Evolutionary conservation across 2,113 vertebrate species (phyloP).

Genomic region (Alethe castanea): DNA sequence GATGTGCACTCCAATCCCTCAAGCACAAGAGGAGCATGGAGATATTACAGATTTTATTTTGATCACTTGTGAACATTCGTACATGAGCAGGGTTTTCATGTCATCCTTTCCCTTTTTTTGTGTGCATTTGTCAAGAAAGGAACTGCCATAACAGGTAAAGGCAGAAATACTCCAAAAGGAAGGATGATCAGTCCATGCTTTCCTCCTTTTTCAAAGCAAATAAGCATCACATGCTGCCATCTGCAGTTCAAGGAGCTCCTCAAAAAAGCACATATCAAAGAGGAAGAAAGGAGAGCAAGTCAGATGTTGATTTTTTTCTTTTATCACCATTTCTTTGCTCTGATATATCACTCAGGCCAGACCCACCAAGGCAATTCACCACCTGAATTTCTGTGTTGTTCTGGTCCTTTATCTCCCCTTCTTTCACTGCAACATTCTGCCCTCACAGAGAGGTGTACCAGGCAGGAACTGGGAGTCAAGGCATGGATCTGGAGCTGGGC

Average conservation of each 20-base stretch:
- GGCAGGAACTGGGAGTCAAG: not conserved
- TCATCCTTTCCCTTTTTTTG: not conserved
- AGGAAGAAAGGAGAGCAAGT: not conserved
- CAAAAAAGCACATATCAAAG: not conserved
- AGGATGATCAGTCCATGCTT: not conserved
- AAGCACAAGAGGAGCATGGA: not conserved
- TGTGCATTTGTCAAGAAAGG: not conserved
- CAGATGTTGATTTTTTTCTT: not conserved
- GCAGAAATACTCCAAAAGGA: not conserved
- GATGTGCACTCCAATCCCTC: not conserved
- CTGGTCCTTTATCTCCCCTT: not conserved
- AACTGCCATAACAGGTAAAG: not conserved
- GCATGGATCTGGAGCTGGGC: not conserved
- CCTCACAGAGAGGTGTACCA: not conserved
- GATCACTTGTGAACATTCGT: not conserved
- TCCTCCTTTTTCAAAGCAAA: not conserved
- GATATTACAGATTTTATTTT: not conserved
- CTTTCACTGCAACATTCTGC: not conserved
- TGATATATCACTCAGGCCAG: not conserved
- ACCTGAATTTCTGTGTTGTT: not conserved
- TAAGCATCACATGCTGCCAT: constrained; percentile 32
- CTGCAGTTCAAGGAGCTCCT: constrained; percentile 30
- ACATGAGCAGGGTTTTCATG: not conserved
- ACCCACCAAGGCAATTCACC: not conserved
- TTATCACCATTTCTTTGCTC: not conserved